Conservation (phyloP, 2,797 vertebrate species). For the Hydrocynus forskahlii region DNA sequence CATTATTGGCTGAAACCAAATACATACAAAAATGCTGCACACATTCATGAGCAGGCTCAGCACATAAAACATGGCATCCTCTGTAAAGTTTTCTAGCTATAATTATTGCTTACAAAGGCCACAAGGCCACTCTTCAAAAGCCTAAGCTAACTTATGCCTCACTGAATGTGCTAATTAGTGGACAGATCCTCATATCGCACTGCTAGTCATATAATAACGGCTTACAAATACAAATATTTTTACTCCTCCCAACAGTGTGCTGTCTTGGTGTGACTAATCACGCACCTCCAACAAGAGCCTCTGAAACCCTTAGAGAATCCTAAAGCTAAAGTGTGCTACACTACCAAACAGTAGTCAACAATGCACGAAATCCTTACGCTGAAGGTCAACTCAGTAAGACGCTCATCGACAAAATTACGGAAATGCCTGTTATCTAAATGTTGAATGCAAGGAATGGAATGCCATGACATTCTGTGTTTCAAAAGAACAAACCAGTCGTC, state of each 20-base stretch:
- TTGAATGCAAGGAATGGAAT: constrained; percentile 34
- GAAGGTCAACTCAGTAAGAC: constrained; percentile 30
- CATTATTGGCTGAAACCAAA: too few species aligned
- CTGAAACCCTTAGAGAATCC: neutral
- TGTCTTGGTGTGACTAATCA: neutral
- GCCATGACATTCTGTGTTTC: constrained; percentile 44
- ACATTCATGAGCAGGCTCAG: too few species aligned
- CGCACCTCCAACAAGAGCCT: neutral
- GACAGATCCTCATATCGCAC: neutral
- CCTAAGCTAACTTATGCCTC: neutral
- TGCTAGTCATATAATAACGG: neutral
- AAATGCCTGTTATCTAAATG: constrained; percentile 41
- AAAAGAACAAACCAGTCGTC: constrained; percentile 24
- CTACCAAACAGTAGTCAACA: constrained; percentile 4
- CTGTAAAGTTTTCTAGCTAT: too few species aligned
- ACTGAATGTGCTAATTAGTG: neutral
- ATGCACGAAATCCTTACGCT: constrained; percentile 9
- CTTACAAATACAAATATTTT: neutral
- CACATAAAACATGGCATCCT: too few species aligned
- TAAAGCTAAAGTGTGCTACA: neutral
- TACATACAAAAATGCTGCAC: too few species aligned
- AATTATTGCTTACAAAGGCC: too few species aligned
- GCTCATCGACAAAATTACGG: constrained; percentile 10
- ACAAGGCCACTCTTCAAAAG: neutral
- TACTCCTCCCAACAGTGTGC: neutral